Base-by-base conservation (phyloP, 2,888 invertebrate species). In the Spodoptera littoralis region DNA sequence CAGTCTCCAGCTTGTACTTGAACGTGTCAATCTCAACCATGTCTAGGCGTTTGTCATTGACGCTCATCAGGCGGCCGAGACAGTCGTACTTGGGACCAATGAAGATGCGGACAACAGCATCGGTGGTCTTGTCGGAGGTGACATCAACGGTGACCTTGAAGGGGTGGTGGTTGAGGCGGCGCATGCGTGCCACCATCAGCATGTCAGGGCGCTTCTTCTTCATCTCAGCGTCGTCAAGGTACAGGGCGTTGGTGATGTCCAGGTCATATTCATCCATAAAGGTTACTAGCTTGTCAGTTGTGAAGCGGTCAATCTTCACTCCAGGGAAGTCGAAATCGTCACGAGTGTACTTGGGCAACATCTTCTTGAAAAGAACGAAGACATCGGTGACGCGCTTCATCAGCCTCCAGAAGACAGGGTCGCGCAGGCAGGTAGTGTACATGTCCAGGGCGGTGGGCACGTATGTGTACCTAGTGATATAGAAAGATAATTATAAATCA, bases 1-100 rank as follows among this genome's bases (percentile, higher is more conserved):
- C 97, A 49, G 95, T 92, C 22, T 94, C 94, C 75, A 97, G 92
- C 73, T 96, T 95, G 87, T 95, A 95, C 51, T 94, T 66, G 94
- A 97, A 96, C 77, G 90, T 90, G 81, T 94, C 94, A 54, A 94
- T 90, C 71, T 94, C 94, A 27, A 94, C 80, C 93, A 94, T 93
- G 71, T 93, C 92, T 47, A 80, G 67, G 55, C 94, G 91, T 64
- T 90, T 92, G 85, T 93, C 92, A 80, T 93, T 90, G 70, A 92
- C 86, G 79, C 93, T 92, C 52, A 96, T 88, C 30, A 95, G 90
- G 60, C 95, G 95, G 65, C 96, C 96, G 81, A 95, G 92, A 87
- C 96, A 95, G 88, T 97, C 96, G 90, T 94, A 96, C 88, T 97
- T 97, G 45, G 97, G 97, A 80, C 96, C 97, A 71, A 97, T 88